These are phyloP conservation scores for Zygaena filipendulae DNA, from an alignment of 2,888 invertebrate species.

Conservation along the genomic window DNA sequence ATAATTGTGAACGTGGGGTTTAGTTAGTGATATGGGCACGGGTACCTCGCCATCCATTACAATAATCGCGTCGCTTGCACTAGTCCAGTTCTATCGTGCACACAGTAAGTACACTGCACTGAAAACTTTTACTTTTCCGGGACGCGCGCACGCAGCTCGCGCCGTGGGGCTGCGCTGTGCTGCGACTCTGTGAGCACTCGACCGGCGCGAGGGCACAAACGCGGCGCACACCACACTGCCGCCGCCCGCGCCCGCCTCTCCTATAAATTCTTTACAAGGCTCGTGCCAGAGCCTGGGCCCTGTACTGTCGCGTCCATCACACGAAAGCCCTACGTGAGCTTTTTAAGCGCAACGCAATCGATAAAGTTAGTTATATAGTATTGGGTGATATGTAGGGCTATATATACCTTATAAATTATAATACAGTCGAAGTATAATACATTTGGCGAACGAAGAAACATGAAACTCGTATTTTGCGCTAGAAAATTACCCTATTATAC, in stretches of 20 bases:
- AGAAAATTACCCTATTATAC: too few species aligned
- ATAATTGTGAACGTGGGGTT: not conserved
- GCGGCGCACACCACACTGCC: constrained; percentile 29
- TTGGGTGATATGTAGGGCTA: too few species aligned
- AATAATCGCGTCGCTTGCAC: constrained; percentile 24
- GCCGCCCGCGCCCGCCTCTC: constrained; percentile 45
- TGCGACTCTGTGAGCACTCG: constrained; percentile 12
- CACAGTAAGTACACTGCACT: constrained; percentile 33
- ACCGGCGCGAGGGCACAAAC: constrained; percentile 18
- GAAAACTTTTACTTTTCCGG: constrained; percentile 36
- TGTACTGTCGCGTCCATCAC: constrained; percentile 54
- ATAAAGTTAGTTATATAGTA: too few species aligned
- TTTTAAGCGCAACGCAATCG: too few species aligned
- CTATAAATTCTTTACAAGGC: constrained; percentile 62
- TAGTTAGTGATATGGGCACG: constrained; percentile 4
- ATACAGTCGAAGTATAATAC: too few species aligned
- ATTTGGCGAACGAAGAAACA: too few species aligned
- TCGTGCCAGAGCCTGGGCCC: constrained; percentile 55
- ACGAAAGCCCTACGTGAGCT: too few species aligned
- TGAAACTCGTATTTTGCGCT: too few species aligned
- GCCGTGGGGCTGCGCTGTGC: constrained; percentile 14
- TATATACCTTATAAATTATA: too few species aligned
- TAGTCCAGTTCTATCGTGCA: constrained; percentile 25
- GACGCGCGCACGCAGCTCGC: constrained; percentile 19
- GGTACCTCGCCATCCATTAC: constrained; percentile 52